Percentiles rank a stretch among this genome's conserved stretches.
phyloP scores from a whole-genome alignment of 2,113 vertebrate genomes.

The Brachirus orientalis region DNA sequence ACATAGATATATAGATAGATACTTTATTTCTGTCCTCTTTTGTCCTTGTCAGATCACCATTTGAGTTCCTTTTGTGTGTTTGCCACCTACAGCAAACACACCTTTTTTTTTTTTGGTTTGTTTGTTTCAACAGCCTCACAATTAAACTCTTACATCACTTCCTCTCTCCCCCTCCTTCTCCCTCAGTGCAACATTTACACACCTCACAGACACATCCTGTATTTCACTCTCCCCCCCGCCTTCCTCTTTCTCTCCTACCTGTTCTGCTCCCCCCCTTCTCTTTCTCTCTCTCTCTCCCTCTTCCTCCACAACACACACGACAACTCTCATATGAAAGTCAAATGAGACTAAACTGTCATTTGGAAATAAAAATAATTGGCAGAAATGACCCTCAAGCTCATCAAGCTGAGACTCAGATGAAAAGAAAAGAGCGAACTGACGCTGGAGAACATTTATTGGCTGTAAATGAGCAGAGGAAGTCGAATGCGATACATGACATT shows the following conservation, averaged over 20 bases:
- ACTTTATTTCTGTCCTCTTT: too few relatives aligned
- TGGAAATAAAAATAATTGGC: slow-evolving; percentile 45
- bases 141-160: slow-evolving; percentile 8
- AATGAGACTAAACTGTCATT: slow-evolving; percentile 44
- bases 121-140: slow-evolving; percentile 27
- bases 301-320: not conserved
- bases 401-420: slow-evolving; percentile 32
- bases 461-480: slow-evolving; percentile 52
- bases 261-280: not conserved
- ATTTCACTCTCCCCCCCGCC: slow-evolving; percentile 15
- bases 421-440: slow-evolving; percentile 37
- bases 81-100: not conserved
- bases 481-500: slow-evolving; percentile 56
- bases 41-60: too few relatives aligned
- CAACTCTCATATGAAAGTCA: slow-evolving; percentile 32
- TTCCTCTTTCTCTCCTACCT: slow-evolving; percentile 28
- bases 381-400: slow-evolving; percentile 31
- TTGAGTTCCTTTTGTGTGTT: not conserved
- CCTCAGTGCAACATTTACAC: slow-evolving; percentile 14
- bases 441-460: slow-evolving; percentile 47
- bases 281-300: not conserved
- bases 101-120: not conserved
- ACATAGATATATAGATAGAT: too few relatives aligned
- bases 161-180: not conserved
- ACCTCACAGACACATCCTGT: slow-evolving; percentile 39